phyloP scores from a whole-genome alignment of 2,113 vertebrate species.

The human region DNA sequence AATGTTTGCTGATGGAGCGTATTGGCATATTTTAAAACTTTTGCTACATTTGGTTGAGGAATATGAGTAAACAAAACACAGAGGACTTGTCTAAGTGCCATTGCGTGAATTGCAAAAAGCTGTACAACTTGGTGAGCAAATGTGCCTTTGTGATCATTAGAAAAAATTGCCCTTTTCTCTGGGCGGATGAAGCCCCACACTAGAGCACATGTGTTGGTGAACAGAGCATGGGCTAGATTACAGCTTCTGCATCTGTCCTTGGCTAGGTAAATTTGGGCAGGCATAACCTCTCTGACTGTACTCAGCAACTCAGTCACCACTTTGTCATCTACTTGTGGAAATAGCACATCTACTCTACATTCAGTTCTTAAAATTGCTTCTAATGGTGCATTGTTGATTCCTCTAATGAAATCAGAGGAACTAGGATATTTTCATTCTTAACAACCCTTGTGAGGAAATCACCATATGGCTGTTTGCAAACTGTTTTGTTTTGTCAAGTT shows the following conservation, averaged over 20 bases:
- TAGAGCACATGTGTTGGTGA: background rate
- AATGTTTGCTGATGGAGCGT: background rate
- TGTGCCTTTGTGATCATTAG: background rate
- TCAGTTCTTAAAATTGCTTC: background rate
- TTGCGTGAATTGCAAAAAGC: background rate
- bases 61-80: background rate
- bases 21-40: background rate
- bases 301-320: background rate
- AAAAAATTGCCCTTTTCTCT: background rate
- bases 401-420: constrained; percentile 14
- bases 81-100: background rate
- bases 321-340: background rate
- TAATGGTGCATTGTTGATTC: background rate
- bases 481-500: constrained; percentile 51
- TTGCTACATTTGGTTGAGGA: background rate
- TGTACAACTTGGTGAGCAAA: background rate
- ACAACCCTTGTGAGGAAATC: constrained; percentile 30
- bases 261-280: background rate
- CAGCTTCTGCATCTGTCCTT: background rate
- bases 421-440: constrained; percentile 32
- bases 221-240: background rate
- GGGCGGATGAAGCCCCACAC: background rate
- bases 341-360: background rate
- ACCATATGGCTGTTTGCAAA: constrained; percentile 67
- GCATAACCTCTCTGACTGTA: background rate